A percentile compares a stretch with the other conserved stretches of the same genome.
Evolutionary conservation across 2,797 vertebrate genomes (phyloP).

Genomic region (Lophura swinhoii): DNA sequence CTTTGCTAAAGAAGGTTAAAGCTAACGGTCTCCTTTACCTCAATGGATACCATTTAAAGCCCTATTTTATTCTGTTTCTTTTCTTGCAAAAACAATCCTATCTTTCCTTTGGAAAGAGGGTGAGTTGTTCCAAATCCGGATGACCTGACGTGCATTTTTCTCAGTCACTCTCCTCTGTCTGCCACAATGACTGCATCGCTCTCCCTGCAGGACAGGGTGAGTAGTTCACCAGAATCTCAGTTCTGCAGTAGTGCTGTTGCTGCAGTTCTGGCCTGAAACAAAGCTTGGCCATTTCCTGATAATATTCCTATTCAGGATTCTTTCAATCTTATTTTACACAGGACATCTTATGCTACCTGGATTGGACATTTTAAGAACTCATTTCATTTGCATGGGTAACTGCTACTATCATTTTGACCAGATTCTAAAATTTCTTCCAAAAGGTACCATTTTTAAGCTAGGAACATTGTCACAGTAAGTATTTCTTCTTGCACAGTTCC

Average conservation of each 20-base stretch:
- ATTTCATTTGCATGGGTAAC: background rate
- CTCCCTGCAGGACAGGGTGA: accelerated
- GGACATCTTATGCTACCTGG: background rate
- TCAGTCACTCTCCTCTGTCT: background rate
- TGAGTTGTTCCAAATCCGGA: background rate
- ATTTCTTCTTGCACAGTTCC: background rate
- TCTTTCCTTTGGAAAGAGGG: background rate
- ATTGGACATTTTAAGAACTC: background rate
- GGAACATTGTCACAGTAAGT: background rate
- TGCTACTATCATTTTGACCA: background rate
- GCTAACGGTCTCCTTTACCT: background rate
- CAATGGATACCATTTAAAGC: background rate
- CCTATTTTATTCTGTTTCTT: background rate
- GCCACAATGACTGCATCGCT: accelerated
- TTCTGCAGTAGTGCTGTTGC: background rate
- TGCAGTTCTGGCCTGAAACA: background rate
- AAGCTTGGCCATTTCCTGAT: background rate
- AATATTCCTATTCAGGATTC: background rate
- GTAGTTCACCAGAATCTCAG: background rate
- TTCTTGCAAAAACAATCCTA: background rate
- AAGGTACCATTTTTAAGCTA: background rate
- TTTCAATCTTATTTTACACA: background rate
- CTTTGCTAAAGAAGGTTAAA: background rate
- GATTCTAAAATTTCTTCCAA: background rate
- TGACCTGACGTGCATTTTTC: accelerated